Base-by-base conservation (phyloP, 2,113 vertebrate genomes). In the Machaerirhynchus nigripectus region DNA sequence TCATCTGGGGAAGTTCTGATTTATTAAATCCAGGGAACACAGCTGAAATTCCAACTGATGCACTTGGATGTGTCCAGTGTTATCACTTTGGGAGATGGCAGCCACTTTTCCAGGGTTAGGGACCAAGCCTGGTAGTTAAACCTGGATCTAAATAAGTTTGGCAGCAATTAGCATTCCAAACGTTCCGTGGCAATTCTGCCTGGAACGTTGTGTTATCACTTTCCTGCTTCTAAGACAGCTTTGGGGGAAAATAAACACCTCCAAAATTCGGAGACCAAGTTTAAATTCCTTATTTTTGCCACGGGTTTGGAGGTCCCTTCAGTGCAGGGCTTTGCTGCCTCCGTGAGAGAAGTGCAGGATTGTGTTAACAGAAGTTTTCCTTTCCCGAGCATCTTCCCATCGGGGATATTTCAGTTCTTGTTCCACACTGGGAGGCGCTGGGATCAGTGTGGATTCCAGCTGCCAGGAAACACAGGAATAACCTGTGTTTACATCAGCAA, bases 241-340 rank as follows among this genome's bases (percentile, higher is more conserved):
- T 75, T 55, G 35, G 64, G 84, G 80, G 18, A 13, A 94, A 84
- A 89, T 24, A 84, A 86, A 93, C 55, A 37, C 21, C 73, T 74
- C 67, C 12, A 55, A 73, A 73, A 74, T 8, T 47, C 27, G 42
- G 55, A 89, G 50, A 39, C 37, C 12, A 13, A 57, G 49, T 67
- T 86, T 24, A 9, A 75, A 71, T 75, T 39, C 84, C 47, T 70
- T 39, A 16, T 26, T 84, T 94, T 77, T 63, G 39, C 76, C 47
- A 4, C 2, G 40, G 68, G 15, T 47, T 35, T 57, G 21, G 35
- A 87, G 47, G 60, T 75, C 35, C 12, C 68, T 57, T 39, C 42
- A 30, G 42, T 9, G 3, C 20, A 11, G n/a, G 63, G 28, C 40
- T 81, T 44, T 67, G 35, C 68, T 63, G 55, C 49, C 30, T 88